Evolutionary conservation across 2,888 invertebrate species (phyloP).

Genomic region (Harpagoxenus sublaevis): DNA sequence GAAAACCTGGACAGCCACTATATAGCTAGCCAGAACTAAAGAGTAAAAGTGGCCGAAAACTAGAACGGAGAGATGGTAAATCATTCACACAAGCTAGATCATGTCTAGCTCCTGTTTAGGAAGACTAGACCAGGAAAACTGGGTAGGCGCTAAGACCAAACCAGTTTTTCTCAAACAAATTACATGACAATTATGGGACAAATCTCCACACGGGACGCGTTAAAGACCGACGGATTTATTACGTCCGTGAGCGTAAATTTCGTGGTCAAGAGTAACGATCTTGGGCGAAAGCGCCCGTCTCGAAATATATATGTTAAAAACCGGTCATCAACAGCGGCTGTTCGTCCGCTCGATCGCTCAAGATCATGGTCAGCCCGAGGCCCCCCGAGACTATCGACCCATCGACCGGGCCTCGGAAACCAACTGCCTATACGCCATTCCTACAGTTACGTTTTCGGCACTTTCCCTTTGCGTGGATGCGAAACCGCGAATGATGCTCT

Average conservation of each 20-base stretch:
- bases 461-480: neutral
- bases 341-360: constrained; percentile 79
- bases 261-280: constrained; percentile 52
- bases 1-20: no score
- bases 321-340: constrained; percentile 81
- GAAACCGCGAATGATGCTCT: neutral
- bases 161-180: no score
- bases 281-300: constrained; percentile 33
- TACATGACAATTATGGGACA: no score
- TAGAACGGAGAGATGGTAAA: no score
- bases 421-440: constrained; percentile 18
- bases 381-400: constrained; percentile 56
- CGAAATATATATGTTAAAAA: constrained; percentile 72
- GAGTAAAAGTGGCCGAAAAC: no score
- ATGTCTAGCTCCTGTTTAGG: no score
- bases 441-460: constrained; percentile 19
- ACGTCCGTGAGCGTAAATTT: constrained; percentile 30
- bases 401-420: constrained; percentile 54
- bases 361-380: constrained; percentile 80
- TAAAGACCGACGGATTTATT: constrained; percentile 17
- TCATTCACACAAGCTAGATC: no score
- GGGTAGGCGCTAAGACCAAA: no score
- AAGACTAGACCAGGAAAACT: no score
- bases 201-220: neutral
- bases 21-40: no score